phyloP scores from a whole-genome alignment of 2,888 invertebrate genomes.

The Mamestra brassicae region DNA sequence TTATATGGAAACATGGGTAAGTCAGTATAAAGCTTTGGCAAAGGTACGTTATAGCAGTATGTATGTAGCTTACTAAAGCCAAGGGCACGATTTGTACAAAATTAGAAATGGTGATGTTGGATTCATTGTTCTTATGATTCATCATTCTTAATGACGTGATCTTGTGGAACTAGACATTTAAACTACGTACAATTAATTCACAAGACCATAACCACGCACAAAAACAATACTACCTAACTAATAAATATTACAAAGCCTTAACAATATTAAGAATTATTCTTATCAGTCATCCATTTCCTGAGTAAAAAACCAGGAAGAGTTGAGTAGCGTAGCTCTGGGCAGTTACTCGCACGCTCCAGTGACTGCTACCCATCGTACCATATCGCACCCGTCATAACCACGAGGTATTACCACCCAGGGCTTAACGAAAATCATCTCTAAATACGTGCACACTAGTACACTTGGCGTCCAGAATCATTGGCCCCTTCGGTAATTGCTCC shows the following conservation, averaged over 20 bases:
- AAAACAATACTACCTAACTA: slow-evolving; percentile 25
- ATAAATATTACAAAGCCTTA: slow-evolving; percentile 33
- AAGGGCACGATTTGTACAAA: neutral
- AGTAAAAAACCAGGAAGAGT: slow-evolving; percentile 81
- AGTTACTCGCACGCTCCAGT: slow-evolving; percentile 83
- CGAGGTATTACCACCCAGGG: slow-evolving; percentile 13
- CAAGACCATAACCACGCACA: slow-evolving; percentile 10
- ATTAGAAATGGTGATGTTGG: neutral
- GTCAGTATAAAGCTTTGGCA: too few relatives aligned
- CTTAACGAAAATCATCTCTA: slow-evolving; percentile 70
- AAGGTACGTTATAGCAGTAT: too few relatives aligned
- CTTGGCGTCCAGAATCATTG: slow-evolving; percentile 52
- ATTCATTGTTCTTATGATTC: neutral
- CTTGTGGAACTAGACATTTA: slow-evolving; percentile 2
- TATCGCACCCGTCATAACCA: slow-evolving; percentile 84
- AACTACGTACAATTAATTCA: neutral
- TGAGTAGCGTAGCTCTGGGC: slow-evolving; percentile 73
- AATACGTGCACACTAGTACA: slow-evolving; percentile 45
- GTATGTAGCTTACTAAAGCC: too few relatives aligned
- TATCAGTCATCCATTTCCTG: slow-evolving; percentile 75
- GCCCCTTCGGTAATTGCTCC: slow-evolving; percentile 75
- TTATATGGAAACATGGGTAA: too few relatives aligned
- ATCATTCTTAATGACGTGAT: neutral
- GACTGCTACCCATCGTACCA: slow-evolving; percentile 82
- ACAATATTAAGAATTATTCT: slow-evolving; percentile 50